These are phyloP conservation scores for Daktulosphaira vitifoliae DNA, from an alignment of 1,140 invertebrate species.

Conservation along the genomic window DNA sequence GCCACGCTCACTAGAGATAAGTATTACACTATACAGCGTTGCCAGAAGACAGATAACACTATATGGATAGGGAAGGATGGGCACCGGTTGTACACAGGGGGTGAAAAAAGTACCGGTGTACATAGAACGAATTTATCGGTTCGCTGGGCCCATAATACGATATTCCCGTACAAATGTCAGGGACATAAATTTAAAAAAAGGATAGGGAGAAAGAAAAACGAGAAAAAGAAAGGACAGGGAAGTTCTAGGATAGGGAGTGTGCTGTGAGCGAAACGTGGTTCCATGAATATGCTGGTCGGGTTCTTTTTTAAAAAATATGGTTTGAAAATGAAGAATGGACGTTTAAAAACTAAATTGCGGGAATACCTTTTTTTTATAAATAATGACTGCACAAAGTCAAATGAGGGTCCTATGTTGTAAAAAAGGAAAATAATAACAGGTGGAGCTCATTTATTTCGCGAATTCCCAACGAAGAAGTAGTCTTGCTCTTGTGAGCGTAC, in stretches of 20 bases:
- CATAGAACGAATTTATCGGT: conserved; percentile 32
- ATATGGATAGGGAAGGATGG: background rate
- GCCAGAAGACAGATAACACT: conserved; percentile 26
- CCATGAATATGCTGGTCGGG: conserved; percentile 26
- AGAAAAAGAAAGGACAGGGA: conserved; percentile 5
- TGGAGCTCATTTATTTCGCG: conserved; percentile 28
- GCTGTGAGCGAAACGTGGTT: conserved; percentile 4
- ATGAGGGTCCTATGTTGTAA: background rate
- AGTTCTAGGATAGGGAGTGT: too few species aligned
- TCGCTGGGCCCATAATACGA: conserved; percentile 32
- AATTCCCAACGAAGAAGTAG: conserved; percentile 15
- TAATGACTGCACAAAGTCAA: background rate
- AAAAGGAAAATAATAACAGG: conserved; percentile 23
- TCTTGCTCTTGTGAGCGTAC: too few species aligned
- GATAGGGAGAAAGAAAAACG: background rate
- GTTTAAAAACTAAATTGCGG: conserved; percentile 34
- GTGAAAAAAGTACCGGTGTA: conserved; percentile 24
- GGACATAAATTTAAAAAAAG: conserved; percentile 28
- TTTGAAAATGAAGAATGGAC: conserved; percentile 34
- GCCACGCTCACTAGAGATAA: conserved; percentile 13
- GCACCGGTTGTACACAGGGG: background rate
- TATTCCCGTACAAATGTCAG: conserved; percentile 33
- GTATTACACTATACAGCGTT: background rate
- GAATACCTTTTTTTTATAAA: conserved; percentile 32
- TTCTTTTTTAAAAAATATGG: conserved; percentile 26